Conservation (phyloP, 1,140 invertebrate genomes). For the Tetranychus cinnabarinus region DNA sequence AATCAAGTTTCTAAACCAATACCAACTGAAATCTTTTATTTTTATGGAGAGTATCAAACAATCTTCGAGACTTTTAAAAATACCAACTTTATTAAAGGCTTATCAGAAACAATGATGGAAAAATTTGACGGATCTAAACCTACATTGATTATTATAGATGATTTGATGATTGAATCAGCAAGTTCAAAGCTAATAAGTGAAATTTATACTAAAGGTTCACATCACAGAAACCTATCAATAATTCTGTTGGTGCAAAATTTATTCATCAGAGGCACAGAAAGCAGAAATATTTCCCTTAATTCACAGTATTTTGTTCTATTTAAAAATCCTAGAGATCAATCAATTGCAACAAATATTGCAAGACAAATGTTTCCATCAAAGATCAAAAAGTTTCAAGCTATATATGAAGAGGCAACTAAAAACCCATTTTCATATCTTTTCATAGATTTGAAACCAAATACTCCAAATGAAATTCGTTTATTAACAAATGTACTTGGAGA, state of each 20-base stretch:
- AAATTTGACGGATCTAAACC: neutral
- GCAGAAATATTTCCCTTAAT: neutral
- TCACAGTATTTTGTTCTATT: neutral
- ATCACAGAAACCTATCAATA: neutral
- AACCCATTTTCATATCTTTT: conserved; percentile 2
- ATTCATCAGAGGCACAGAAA: neutral
- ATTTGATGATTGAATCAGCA: neutral
- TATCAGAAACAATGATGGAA: neutral
- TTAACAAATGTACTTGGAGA: neutral
- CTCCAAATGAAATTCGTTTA: neutral
- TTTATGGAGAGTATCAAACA: neutral
- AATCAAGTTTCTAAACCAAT: neutral
- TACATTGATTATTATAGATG: neutral
- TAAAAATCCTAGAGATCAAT: neutral
- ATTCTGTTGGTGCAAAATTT: neutral
- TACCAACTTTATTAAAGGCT: neutral
- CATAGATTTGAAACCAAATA: conserved; percentile 1
- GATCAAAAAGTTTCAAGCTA: neutral
- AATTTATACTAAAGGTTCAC: neutral
- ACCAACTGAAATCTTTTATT: neutral
- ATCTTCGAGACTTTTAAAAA: neutral
- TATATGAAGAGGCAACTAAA: conserved; percentile 2
- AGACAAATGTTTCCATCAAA: neutral
- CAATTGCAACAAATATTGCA: neutral
- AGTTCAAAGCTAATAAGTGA: neutral